Base-by-base conservation (phyloP, 1,140 invertebrate genomes). In the Halyomorpha halys region DNA sequence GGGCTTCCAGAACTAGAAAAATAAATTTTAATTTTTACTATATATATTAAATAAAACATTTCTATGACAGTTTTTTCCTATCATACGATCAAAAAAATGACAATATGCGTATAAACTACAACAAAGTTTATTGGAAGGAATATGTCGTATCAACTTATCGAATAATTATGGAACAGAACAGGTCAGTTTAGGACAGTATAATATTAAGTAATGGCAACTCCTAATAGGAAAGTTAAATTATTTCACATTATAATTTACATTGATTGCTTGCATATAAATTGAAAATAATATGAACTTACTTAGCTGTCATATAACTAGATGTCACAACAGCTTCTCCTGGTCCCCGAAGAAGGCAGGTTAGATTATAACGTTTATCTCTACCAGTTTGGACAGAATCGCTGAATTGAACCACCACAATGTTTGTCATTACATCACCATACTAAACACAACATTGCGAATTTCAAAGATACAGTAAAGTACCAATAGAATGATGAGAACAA, bases 341-440 rank as follows among this genome's bases (percentile, higher is more conserved):
- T 34, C 91, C 91, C 69, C 89, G 82, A 74, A 93, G 91, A 53
- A 91, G 79, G 72, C 91, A 95, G 13, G 91, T 95, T 8, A 95
- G 76, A 75, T 95, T 95, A 75, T 94, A 95, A 18, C 91, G 80
- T 71, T 94, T 94, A 73, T 95, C 91, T 65, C 87, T 78, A 54
- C 88, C 87, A 0, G 91, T 94, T 77, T 94, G 91, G 0, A 95
- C 91, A 71, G 88, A 89, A 74, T 94, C 90, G 65, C 90, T 92
- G 75, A 94, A 94, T 75, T 95, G 91, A 0, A 95, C 91, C 19
- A 95, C 91, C 3, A 93, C 90, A 59, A 95, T 94, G 71, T 94
- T 95, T 47, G 91, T 94, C 83, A 94, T 88, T 0, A 89, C 90
- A 70, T 94, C 91, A 0, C 89, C 90, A 69, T 90, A 92, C 87